Conservation (phyloP, 2,888 invertebrate genomes). For the Ochropacha duplaris region DNA sequence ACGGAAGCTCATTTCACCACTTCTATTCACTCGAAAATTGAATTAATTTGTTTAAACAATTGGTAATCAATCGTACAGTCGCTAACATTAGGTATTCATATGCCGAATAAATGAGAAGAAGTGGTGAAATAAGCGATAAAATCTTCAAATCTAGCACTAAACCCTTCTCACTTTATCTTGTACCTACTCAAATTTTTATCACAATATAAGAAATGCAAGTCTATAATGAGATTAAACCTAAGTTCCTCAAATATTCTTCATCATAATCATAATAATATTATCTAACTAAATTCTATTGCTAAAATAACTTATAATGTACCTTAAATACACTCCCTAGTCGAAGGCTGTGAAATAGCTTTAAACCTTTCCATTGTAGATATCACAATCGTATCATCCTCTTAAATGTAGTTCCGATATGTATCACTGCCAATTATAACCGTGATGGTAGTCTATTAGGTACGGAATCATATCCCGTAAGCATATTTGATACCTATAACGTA, state of each 20-base stretch:
- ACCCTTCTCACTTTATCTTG: background rate
- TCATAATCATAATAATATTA: conserved; percentile 5
- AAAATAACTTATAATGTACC: background rate
- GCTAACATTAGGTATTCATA: too few relatives aligned
- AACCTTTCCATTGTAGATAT: conserved; percentile 70
- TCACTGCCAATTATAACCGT: too few relatives aligned
- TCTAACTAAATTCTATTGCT: conserved; percentile 30
- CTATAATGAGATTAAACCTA: conserved; percentile 7
- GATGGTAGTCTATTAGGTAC: too few relatives aligned
- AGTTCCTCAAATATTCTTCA: conserved; percentile 13
- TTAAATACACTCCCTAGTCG: conserved; percentile 66
- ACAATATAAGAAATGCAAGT: conserved; percentile 5
- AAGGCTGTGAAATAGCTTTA: conserved; percentile 80
- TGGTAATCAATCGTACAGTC: too few relatives aligned
- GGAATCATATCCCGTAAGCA: too few relatives aligned
- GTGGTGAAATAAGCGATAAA: background rate
- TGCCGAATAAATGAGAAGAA: background rate
- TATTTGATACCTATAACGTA: too few relatives aligned
- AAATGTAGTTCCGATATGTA: background rate
- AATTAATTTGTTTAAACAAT: too few relatives aligned
- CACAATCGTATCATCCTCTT: conserved; percentile 21
- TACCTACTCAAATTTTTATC: conserved; percentile 7
- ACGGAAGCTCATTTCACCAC: conserved; percentile 4
- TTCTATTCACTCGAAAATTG: background rate
- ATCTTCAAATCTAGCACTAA: background rate